Evolutionary conservation across 2,888 invertebrate genomes (phyloP).

Genomic region (Lordiphosa andalusiaca): DNA sequence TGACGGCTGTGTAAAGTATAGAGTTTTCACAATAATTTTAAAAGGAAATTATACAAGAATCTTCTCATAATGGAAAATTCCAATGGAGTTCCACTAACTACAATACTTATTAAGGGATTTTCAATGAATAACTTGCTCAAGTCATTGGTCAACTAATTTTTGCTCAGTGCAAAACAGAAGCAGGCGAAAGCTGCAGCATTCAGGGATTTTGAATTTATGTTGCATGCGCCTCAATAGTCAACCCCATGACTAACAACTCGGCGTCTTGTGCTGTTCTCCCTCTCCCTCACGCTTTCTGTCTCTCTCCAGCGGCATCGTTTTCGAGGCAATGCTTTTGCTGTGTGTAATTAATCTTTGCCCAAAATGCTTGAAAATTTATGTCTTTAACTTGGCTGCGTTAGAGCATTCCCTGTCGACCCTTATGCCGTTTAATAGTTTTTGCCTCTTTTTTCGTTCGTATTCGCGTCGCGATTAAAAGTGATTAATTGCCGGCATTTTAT

Average conservation of each 20-base stretch:
- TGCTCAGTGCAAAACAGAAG: conserved; percentile 19
- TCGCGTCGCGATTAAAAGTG: conserved; percentile 69
- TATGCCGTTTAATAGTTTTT: conserved; percentile 64
- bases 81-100: too few relatives aligned
- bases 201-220: conserved; percentile 62
- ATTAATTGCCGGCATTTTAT: conserved; percentile 59
- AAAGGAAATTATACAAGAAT: too few relatives aligned
- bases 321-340: conserved; percentile 8
- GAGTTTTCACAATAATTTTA: too few relatives aligned
- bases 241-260: conserved; percentile 19
- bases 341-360: conserved; percentile 76
- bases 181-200: neutral
- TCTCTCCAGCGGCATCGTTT: conserved; percentile 11
- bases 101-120: too few relatives aligned
- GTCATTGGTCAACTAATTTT: conserved; percentile 12
- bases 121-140: too few relatives aligned
- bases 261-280: conserved; percentile 2
- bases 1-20: too few relatives aligned
- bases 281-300: neutral
- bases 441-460: conserved; percentile 35
- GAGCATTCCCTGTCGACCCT: conserved; percentile 11
- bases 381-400: conserved; percentile 60
- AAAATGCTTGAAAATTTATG: conserved; percentile 77
- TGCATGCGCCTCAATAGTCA: conserved; percentile 53
- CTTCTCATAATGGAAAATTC: too few relatives aligned